Conservation (phyloP, 2,888 invertebrate species). For the Platerodrilus igneus region DNA sequence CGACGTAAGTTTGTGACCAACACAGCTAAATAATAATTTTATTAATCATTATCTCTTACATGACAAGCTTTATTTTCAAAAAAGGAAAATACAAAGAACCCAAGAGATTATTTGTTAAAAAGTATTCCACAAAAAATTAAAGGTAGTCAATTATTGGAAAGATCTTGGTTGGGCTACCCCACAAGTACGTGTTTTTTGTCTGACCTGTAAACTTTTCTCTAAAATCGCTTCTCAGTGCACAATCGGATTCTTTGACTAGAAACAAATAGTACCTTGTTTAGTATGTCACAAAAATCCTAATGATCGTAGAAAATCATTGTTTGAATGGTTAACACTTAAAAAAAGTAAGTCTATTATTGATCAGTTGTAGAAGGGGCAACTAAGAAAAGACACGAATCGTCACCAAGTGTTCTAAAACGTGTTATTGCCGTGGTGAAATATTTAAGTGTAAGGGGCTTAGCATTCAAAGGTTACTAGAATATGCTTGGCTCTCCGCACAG, state of each 20-base stretch:
- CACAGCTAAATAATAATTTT: slow-evolving; percentile 10
- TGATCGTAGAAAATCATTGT: not conserved
- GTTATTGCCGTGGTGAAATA: slow-evolving; percentile 6
- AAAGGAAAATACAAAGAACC: too few species aligned
- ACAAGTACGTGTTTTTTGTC: too few species aligned
- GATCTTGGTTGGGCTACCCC: too few species aligned
- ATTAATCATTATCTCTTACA: slow-evolving; percentile 7
- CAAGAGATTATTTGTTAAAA: too few species aligned
- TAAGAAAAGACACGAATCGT: slow-evolving; percentile 4
- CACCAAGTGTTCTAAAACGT: slow-evolving; percentile 5
- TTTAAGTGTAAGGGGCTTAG: slow-evolving; percentile 8
- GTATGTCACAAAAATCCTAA: slow-evolving; percentile 6
- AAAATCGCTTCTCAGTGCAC: too few species aligned
- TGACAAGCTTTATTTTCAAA: too few species aligned
- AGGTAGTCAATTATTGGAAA: too few species aligned
- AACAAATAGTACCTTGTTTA: slow-evolving; percentile 4
- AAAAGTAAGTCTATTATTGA: slow-evolving; percentile 4
- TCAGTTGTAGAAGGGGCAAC: not conserved
- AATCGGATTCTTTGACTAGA: too few species aligned
- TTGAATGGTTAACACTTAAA: slow-evolving; percentile 5
- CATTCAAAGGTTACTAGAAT: slow-evolving; percentile 3
- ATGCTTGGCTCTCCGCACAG: slow-evolving; percentile 1
- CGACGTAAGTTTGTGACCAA: slow-evolving; percentile 11
- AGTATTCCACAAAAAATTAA: too few species aligned
- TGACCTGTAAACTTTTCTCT: too few species aligned